These are phyloP conservation scores for Atherinomorus stipes DNA, from an alignment of 2,113 vertebrate species.

Conservation along the genomic window DNA sequence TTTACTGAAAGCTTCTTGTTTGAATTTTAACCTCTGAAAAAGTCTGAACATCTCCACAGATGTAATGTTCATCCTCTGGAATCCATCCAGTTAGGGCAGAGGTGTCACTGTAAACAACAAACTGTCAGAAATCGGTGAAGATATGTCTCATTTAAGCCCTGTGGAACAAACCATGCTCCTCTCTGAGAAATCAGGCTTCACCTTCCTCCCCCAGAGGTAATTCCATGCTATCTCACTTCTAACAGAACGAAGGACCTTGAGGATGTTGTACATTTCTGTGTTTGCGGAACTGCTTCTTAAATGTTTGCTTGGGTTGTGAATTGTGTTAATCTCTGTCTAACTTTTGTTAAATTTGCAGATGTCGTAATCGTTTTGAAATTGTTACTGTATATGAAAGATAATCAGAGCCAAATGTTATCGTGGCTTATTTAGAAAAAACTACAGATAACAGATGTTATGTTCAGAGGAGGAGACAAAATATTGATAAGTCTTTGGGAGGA, in stretches of 20 bases:
- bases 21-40: too few relatives aligned
- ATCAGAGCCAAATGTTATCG: slow-evolving; percentile 9
- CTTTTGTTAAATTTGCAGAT: slow-evolving; percentile 6
- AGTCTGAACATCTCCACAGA: too few relatives aligned
- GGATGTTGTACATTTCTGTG: background rate
- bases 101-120: too few relatives aligned
- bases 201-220: background rate
- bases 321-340: background rate
- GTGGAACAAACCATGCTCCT: background rate
- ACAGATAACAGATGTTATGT: slow-evolving; percentile 30
- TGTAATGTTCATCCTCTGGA: too few relatives aligned
- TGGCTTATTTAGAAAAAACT: slow-evolving; percentile 15
- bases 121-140: too few relatives aligned
- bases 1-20: too few relatives aligned
- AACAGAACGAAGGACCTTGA: background rate
- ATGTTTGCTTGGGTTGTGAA: background rate
- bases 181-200: too few relatives aligned
- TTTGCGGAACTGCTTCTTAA: slow-evolving; percentile 1
- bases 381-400: slow-evolving; percentile 11
- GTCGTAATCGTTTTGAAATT: background rate
- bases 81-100: too few relatives aligned
- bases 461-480: slow-evolving; percentile 32
- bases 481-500: slow-evolving; percentile 29
- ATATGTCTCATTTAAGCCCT: too few relatives aligned
- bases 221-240: background rate